Base-by-base conservation (phyloP, 2,113 vertebrate genomes). In the Rostratula benghalensis region DNA sequence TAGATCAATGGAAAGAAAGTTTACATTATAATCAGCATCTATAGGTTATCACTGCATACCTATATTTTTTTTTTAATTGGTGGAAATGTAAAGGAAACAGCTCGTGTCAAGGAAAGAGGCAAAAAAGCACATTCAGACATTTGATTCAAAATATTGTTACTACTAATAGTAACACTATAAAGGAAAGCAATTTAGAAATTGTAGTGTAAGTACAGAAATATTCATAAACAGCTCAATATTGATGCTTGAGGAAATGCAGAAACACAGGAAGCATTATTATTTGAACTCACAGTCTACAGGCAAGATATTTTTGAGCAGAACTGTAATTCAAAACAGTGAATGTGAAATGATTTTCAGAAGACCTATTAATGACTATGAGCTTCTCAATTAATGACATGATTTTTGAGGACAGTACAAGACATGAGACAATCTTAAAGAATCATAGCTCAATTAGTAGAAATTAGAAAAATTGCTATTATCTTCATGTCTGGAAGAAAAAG, bases 381-480 rank as follows among this genome's bases (percentile, higher is more conserved):
- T 82, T 57, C 37, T 89, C 77, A 41, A 45, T 80, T 83, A 89
- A 74, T 39, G 63, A 77, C 73, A 92, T 65, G 24, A 69, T 85
- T 76, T 93, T 46, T 79, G 76, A 80, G 68, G 67, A 83, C 30
- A 81, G 46, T 45, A 80, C 22, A 92, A 87, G 76, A 89, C 83
- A 68, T 18, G 20, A 54, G 17, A 73, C 45, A 85, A 90, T 45
- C 86, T 64, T 71, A 64, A 92, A 87, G 84, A 87, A 75, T 69
- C 89, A 82, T 31, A 89, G 70, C 81, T 95, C 69, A 89, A 35
- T 91, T 91, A 94, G 46, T 17, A 76, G 56, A 39, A 86, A 90
- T 86, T 87, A 87, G 81, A 83, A 90, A 96, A 93, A 89, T 2
- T 51, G 27, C 35, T 81, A 60, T 57, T 96, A 63, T 60, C 79